A percentile compares a stretch with the other conserved stretches of the same genome.
Evolutionary conservation across 2,888 invertebrate species (phyloP).

Genomic region (Anarsia innoxiella): DNA sequence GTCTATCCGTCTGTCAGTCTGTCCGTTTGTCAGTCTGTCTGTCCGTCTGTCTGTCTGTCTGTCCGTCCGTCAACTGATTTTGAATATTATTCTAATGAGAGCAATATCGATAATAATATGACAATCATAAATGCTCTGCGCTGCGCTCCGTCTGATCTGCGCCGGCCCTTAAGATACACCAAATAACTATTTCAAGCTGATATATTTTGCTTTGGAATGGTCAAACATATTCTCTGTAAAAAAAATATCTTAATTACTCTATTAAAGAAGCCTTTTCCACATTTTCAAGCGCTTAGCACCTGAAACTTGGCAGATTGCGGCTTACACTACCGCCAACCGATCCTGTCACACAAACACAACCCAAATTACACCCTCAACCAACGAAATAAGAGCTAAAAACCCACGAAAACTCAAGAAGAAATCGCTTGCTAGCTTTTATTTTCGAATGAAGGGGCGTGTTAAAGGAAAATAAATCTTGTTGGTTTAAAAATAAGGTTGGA

Average conservation of each 20-base stretch:
- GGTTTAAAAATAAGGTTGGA: background rate
- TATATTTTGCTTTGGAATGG: too few relatives aligned
- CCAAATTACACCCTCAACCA: constrained; percentile 23
- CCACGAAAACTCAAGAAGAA: constrained; percentile 4
- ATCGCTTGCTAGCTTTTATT: constrained; percentile 18
- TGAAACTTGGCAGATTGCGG: constrained; percentile 66
- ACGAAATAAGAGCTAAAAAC: constrained; percentile 2
- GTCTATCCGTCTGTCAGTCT: too few relatives aligned
- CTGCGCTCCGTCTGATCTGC: background rate
- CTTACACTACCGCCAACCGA: constrained; percentile 52
- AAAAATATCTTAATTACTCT: background rate
- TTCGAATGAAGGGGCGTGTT: constrained; percentile 17
- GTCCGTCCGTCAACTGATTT: background rate
- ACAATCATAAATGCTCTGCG: background rate
- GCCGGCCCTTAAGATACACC: too few relatives aligned
- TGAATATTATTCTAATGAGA: background rate
- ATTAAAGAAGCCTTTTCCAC: constrained; percentile 37
- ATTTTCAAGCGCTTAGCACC: constrained; percentile 42
- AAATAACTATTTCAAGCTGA: too few relatives aligned
- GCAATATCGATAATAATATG: background rate
- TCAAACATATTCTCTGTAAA: background rate
- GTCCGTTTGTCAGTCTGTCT: background rate
- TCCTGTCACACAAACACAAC: constrained; percentile 17
- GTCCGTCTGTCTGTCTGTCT: background rate
- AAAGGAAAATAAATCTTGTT: constrained; percentile 15